Evolutionary conservation across 2,888 invertebrate species (phyloP).

Genomic region (Chalcosyrphus nemorum): DNA sequence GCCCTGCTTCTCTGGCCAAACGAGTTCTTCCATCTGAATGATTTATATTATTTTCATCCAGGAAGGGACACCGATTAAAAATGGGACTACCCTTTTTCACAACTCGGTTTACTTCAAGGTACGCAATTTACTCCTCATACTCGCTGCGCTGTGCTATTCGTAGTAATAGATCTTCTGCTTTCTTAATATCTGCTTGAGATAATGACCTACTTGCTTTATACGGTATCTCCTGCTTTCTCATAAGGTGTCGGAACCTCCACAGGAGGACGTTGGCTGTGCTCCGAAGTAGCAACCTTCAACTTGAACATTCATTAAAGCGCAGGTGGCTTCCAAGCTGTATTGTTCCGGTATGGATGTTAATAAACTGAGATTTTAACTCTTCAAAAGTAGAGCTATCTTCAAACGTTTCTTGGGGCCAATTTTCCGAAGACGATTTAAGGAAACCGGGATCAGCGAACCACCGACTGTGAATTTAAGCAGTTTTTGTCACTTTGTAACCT

Average conservation of each 20-base stretch:
- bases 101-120: neutral
- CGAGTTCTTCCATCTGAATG: neutral
- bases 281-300: neutral
- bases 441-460: neutral
- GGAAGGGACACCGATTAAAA: neutral
- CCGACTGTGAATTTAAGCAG: neutral
- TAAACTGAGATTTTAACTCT: neutral
- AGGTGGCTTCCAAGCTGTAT: no score
- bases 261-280: neutral
- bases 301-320: neutral
- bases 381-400: neutral
- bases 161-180: neutral
- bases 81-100: neutral
- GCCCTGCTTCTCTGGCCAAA: neutral
- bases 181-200: neutral
- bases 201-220: neutral
- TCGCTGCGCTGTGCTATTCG: no score
- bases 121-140: neutral
- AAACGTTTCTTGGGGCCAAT: neutral
- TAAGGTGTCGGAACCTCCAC: neutral
- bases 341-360: neutral
- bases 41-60: neutral
- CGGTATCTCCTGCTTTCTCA: neutral
- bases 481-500: neutral
- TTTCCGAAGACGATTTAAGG: neutral